Base-by-base conservation (phyloP, 1,140 invertebrate genomes). In the Pogonognathellus flavescens region DNA sequence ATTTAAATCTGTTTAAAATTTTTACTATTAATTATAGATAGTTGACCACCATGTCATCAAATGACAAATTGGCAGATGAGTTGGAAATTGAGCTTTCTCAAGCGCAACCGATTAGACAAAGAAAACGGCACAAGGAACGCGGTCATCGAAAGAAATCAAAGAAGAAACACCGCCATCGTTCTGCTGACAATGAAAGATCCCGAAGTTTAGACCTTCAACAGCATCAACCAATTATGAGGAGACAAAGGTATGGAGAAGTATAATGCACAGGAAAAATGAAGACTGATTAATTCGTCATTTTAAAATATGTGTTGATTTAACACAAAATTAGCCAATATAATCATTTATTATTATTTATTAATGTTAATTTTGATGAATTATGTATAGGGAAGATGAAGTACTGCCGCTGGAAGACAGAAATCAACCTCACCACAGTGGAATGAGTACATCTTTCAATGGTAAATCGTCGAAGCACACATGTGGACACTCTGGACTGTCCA, bases 61-160 rank as follows among this genome's bases (percentile, higher is more conserved):
- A 90, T 83, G 89, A 89, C 82, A 94, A 95, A 89, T 93, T 94
- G 49, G 94, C 95, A 87, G 94, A 94, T 87, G 94, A 95, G 3
- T 91, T 98, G 88, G 94, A 96, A 88, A 98, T 98, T 84, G 97
- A 97, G 92, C 96, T 96, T 53, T 96, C 96, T 13, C 96, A 97
- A 90, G 94, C 95, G 20, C 91, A 92, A 10, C 91, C 93, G 76
- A 91, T 90, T 89, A 14, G 90, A 83, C 49, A 90, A 90, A n/a
- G 57, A 53, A 80, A 81, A 72, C 72, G 88, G 10, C 57, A 83
- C 31, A 50, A 83, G 20, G 90, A 91, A 0, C 91, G 90, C 57
- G 93, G 93, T 60, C 92, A 92, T 88, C 91, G 92, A 88, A 92
- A 92, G 86, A 92, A 92, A 76, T 92, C 93, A 55, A 92, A 93